phyloP scores from a whole-genome alignment of 2,888 invertebrate genomes.

The Athetis lepigone region DNA sequence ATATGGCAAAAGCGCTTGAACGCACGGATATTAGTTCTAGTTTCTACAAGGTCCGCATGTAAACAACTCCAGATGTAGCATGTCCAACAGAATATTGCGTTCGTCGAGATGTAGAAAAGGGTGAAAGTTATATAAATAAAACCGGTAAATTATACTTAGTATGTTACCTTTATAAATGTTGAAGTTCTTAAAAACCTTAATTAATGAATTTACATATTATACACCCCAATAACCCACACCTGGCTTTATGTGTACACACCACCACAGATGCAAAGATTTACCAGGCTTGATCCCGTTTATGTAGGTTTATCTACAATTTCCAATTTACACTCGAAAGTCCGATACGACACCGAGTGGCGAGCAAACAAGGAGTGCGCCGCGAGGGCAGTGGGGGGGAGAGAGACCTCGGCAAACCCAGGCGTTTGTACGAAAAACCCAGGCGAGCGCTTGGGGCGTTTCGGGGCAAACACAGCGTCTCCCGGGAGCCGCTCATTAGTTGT shows the following conservation, averaged over 20 bases:
- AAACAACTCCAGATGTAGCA: no score
- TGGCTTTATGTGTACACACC: constrained; percentile 9
- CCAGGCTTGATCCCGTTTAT: constrained; percentile 42
- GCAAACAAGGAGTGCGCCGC: constrained; percentile 74
- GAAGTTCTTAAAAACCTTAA: not conserved
- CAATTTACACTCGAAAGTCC: constrained; percentile 81
- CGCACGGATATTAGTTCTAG: no score
- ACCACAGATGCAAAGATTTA: constrained; percentile 34
- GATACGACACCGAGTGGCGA: constrained; percentile 79
- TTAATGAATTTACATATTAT: not conserved
- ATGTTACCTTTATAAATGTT: not conserved
- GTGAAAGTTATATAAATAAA: no score
- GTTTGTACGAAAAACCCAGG: constrained; percentile 82
- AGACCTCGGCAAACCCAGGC: constrained; percentile 74
- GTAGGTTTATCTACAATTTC: constrained; percentile 71
- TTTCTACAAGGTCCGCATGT: no score
- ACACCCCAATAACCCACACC: constrained; percentile 1
- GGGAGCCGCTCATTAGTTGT: constrained; percentile 90
- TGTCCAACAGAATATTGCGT: no score
- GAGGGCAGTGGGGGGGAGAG: constrained; percentile 60
- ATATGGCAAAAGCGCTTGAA: no score
- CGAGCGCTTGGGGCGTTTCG: constrained; percentile 76
- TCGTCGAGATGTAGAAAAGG: no score
- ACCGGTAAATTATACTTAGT: no score
- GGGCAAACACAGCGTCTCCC: constrained; percentile 87